A percentile compares a stretch with the other conserved stretches of the same genome.
Evolutionary conservation across 2,113 vertebrate species (phyloP).

Genomic region (Phaethon lepturus): DNA sequence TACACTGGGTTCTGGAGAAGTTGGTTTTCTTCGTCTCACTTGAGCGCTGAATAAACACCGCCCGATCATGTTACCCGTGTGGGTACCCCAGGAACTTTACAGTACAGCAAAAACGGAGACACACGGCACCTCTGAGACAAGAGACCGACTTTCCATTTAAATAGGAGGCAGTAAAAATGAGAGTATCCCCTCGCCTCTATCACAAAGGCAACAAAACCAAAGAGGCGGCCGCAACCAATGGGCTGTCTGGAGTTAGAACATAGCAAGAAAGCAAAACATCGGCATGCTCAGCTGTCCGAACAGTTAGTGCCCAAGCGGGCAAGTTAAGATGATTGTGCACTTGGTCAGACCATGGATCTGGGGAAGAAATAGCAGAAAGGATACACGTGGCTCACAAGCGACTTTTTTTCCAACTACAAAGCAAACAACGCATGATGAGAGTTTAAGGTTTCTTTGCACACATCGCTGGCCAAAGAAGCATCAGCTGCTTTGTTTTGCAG

Average conservation of each 20-base stretch:
- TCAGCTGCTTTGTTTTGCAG: not conserved
- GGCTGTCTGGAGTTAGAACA: not conserved
- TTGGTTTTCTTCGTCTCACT: not conserved
- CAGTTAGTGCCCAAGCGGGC: not conserved
- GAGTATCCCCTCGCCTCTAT: not conserved
- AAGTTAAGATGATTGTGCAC: accelerated
- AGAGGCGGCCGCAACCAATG: not conserved
- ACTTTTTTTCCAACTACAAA: not conserved
- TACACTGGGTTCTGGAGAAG: not conserved
- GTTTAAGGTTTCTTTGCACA: not conserved
- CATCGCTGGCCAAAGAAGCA: not conserved
- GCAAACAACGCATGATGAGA: accelerated
- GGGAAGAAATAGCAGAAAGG: not conserved
- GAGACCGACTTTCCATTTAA: not conserved
- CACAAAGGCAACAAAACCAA: not conserved
- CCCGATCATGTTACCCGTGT: not conserved
- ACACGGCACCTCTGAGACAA: not conserved
- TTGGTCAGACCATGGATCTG: not conserved
- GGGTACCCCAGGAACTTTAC: not conserved
- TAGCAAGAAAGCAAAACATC: not conserved
- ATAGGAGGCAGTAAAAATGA: not conserved
- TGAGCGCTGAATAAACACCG: not conserved
- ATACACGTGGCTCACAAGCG: accelerated
- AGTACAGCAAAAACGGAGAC: not conserved
- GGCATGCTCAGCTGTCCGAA: not conserved